Conservation (phyloP, 1,140 invertebrate genomes). For the Trachymyrmex cornetzi region DNA sequence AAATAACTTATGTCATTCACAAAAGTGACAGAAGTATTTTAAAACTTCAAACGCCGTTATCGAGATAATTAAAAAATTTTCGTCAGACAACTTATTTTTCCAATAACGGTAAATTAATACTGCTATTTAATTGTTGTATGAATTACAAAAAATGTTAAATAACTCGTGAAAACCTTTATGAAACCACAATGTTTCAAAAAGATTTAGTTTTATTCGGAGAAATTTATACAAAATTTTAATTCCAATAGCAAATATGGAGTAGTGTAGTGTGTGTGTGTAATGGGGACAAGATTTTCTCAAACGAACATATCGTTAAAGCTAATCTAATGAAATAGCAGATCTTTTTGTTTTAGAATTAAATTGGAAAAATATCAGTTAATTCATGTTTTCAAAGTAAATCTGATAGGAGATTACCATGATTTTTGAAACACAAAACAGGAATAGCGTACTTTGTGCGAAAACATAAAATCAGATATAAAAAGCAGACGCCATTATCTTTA, state of each 20-base stretch:
- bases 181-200: constrained; percentile 16
- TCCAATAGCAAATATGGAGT: background rate
- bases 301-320: background rate
- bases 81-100: background rate
- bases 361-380: background rate
- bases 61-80: background rate
- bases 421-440: background rate
- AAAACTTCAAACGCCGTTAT: background rate
- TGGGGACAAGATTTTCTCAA: background rate
- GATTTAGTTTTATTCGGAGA: background rate
- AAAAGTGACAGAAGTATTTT: constrained; percentile 2
- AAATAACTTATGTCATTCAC: constrained; percentile 31
- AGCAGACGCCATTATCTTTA: constrained; percentile 14
- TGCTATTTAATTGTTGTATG: background rate
- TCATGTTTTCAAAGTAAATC: background rate
- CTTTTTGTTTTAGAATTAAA: background rate
- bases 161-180: background rate
- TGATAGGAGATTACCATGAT: background rate
- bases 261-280: no score
- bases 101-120: constrained; percentile 24
- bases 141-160: constrained; percentile 24
- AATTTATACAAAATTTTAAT: constrained; percentile 20
- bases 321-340: background rate
- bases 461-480: constrained; percentile 17
- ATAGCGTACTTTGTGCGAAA: background rate